phyloP scores from a whole-genome alignment of 2,797 vertebrate species.

The Rhyacichthys aspro region DNA sequence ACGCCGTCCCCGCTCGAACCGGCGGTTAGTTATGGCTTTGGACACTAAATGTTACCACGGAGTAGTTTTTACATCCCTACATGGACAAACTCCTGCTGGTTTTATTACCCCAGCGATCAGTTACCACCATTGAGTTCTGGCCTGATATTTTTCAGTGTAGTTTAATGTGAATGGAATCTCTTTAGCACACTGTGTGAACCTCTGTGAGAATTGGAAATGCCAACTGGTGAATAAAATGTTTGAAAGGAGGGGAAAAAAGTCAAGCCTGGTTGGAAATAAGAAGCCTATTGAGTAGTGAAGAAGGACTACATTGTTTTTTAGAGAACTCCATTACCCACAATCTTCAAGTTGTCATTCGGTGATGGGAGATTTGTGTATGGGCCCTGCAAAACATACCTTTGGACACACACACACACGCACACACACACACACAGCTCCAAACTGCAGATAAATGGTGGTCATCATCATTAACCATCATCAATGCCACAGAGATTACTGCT shows the following conservation, averaged over 20 bases:
- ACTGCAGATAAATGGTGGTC: constrained; percentile 57
- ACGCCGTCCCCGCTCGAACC: constrained; percentile 8
- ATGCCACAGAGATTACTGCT: constrained; percentile 55
- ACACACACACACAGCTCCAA: constrained; percentile 21
- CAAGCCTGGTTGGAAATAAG: constrained; percentile 56
- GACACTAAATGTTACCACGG: constrained; percentile 17
- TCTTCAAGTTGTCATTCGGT: constrained; percentile 51
- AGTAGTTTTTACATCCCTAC: constrained; percentile 17
- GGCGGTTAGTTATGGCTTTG: constrained; percentile 17
- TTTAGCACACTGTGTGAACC: constrained; percentile 27
- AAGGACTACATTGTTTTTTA: constrained; percentile 72
- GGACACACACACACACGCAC: constrained; percentile 10
- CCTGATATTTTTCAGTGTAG: constrained; percentile 12
- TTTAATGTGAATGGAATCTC: constrained; percentile 34
- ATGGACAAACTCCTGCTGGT: constrained; percentile 21
- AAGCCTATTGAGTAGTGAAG: constrained; percentile 66
- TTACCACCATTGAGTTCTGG: constrained; percentile 11
- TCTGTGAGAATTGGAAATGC: constrained; percentile 54
- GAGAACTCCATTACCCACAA: constrained; percentile 58
- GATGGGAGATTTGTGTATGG: constrained; percentile 53
- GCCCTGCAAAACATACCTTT: constrained; percentile 48
- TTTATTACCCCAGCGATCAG: constrained; percentile 26
- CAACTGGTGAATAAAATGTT: constrained; percentile 62
- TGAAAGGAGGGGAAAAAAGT: constrained; percentile 30
- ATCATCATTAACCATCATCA: constrained; percentile 77